These are phyloP conservation scores for Nannoperca obscura DNA, from an alignment of 2,797 vertebrate genomes.

Conservation along the genomic window DNA sequence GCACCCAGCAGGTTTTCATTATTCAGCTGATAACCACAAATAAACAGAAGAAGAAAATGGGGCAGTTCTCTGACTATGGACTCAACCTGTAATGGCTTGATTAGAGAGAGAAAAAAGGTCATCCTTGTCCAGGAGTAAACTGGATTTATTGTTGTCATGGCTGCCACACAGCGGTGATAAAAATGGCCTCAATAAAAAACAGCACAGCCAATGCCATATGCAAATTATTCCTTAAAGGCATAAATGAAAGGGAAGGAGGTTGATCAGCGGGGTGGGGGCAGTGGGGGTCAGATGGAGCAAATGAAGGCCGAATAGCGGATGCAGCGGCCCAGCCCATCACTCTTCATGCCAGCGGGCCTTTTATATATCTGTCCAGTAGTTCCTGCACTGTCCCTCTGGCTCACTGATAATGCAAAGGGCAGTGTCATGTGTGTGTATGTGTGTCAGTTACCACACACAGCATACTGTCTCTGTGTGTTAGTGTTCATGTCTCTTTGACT, in stretches of 20 bases:
- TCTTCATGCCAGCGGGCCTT: conserved; percentile 74
- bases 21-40: conserved; percentile 46
- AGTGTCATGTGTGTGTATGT: conserved; percentile 19
- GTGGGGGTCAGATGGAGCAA: conserved; percentile 57
- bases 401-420: conserved; percentile 74
- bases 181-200: conserved; percentile 82
- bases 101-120: conserved; percentile 77
- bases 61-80: conserved; percentile 16
- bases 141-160: conserved; percentile 79
- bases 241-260: conserved; percentile 58
- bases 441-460: too few relatives aligned
- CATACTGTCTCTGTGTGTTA: too few relatives aligned
- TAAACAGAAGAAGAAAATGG: conserved; percentile 29
- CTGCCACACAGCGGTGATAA: conserved; percentile 70
- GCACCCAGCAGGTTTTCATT: neutral
- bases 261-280: conserved; percentile 35
- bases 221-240: conserved; percentile 80
- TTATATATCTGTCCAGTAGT: conserved; percentile 72
- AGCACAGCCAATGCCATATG: conserved; percentile 81
- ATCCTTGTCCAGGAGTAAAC: conserved; percentile 77
- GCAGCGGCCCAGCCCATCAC: conserved; percentile 69
- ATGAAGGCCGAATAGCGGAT: conserved; percentile 62
- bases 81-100: conserved; percentile 69
- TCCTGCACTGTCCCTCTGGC: conserved; percentile 29
- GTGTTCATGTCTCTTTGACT: too few relatives aligned